Conservation (phyloP, 2,113 vertebrate genomes). For the Eublepharis macularius region DNA sequence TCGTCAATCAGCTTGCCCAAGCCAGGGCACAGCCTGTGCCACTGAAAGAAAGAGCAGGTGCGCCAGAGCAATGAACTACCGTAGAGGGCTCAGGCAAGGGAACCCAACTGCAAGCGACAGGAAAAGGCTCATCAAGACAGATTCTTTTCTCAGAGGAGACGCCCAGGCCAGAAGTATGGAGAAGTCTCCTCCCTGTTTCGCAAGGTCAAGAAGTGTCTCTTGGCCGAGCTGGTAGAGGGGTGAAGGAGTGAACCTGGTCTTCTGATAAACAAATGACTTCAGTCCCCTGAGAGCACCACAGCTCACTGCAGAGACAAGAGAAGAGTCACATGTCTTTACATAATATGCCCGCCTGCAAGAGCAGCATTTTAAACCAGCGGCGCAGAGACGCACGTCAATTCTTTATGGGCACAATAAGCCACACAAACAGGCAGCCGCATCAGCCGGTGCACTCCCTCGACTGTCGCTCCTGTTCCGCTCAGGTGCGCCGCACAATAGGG, state of each 20-base stretch:
- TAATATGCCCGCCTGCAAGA: background rate
- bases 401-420: background rate
- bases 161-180: rapidly evolving
- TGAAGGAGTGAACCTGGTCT: background rate
- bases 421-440: background rate
- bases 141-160: rapidly evolving
- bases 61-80: background rate
- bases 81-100: background rate
- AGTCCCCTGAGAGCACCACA: constrained; percentile 10
- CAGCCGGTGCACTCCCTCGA: background rate
- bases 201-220: background rate
- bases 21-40: background rate
- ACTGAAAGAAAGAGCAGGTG: background rate
- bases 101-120: too few relatives aligned
- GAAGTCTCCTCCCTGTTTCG: background rate
- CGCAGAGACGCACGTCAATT: background rate
- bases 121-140: background rate
- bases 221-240: background rate
- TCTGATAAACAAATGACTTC: constrained; percentile 50
- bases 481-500: background rate
- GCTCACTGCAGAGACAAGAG: background rate
- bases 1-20: too few relatives aligned
- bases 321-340: background rate
- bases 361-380: background rate
- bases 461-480: background rate